Conservation (phyloP, 2,113 vertebrate genomes). For the Aptenodytes patagonicus region DNA sequence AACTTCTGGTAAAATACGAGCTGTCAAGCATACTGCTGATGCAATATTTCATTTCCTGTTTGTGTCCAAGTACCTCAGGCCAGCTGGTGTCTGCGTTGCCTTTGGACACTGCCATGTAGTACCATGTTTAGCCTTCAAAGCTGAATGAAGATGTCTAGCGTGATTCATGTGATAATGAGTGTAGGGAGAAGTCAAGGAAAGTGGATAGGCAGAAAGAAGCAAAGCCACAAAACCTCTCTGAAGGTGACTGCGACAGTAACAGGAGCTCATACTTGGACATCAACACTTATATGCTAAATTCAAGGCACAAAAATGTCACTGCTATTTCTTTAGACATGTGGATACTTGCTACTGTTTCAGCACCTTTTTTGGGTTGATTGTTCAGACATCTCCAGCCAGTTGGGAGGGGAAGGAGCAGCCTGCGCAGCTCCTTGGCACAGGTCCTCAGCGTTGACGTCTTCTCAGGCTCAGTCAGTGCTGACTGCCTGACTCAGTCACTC, state of each 20-base stretch:
- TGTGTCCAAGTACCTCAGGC: not conserved
- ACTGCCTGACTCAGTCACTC: not conserved
- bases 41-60: not conserved
- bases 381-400: not conserved
- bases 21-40: not conserved
- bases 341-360: not conserved
- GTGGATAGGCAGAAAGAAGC: not conserved
- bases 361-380: not conserved
- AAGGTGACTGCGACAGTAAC: not conserved
- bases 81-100: not conserved
- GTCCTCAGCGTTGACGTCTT: accelerated
- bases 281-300: not conserved
- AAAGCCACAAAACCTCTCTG: not conserved
- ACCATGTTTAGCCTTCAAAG: not conserved
- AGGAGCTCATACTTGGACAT: not conserved
- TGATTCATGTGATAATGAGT: not conserved
- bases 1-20: not conserved
- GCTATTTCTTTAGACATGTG: not conserved
- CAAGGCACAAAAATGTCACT: not conserved
- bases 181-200: not conserved
- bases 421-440: accelerated
- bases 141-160: not conserved
- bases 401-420: not conserved
- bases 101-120: not conserved
- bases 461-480: not conserved